Conservation (phyloP, 2,113 vertebrate genomes). For the Festucalex cinctus region DNA sequence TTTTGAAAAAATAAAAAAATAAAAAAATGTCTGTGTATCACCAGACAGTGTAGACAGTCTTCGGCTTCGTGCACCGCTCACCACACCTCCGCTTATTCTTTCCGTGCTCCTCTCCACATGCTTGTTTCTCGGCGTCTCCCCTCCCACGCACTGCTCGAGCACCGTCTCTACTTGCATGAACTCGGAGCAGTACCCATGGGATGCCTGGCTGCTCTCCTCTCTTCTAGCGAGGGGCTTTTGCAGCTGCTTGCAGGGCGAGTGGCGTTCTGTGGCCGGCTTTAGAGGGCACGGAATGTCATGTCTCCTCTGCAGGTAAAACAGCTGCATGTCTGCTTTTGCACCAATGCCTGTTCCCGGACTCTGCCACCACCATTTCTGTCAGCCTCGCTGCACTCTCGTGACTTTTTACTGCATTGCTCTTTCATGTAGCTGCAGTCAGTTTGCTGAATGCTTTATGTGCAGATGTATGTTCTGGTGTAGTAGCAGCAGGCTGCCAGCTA, state of each 20-base stretch:
- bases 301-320: conserved; percentile 76
- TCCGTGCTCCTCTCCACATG: conserved; percentile 22
- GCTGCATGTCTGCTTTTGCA: conserved; percentile 37
- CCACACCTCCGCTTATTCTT: conserved; percentile 34
- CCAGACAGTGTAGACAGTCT: not conserved
- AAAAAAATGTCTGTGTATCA: not conserved
- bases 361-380: conserved; percentile 22
- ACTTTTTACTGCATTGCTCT: conserved; percentile 11
- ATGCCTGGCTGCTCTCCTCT: conserved; percentile 45
- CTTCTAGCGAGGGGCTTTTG: conserved; percentile 48
- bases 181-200: conserved; percentile 56
- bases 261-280: conserved; percentile 66
- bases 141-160: conserved; percentile 18
- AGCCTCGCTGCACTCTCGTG: conserved; percentile 12
- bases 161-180: conserved; percentile 32
- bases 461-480: conserved; percentile 29
- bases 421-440: conserved; percentile 37
- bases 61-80: conserved; percentile 16
- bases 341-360: conserved; percentile 25
- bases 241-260: conserved; percentile 62
- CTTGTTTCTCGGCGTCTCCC: conserved; percentile 27
- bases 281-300: conserved; percentile 77
- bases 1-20: not conserved
- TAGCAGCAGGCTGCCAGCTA: conserved; percentile 28
- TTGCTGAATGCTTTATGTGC: conserved; percentile 28